phyloP scores from a whole-genome alignment of 2,797 vertebrate genomes.

The Pipistrellus nathusii region DNA sequence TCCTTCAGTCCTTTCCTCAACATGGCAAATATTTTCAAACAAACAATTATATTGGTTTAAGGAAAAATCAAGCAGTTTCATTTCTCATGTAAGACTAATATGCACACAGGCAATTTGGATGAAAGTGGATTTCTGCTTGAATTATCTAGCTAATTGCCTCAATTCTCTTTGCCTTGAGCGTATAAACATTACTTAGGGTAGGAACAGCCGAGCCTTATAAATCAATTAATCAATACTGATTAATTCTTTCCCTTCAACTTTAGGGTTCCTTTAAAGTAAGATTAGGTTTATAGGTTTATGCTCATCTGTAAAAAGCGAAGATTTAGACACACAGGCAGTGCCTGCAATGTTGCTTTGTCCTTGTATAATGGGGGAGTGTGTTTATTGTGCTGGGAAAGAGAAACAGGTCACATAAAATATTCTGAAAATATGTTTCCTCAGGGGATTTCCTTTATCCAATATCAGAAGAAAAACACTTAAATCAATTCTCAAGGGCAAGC shows the following conservation, averaged over 20 bases:
- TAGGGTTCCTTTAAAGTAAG: slow-evolving; percentile 26
- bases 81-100: slow-evolving; percentile 46
- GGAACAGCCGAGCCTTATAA: slow-evolving; percentile 32
- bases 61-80: not conserved
- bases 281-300: not conserved
- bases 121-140: slow-evolving; percentile 42
- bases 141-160: slow-evolving; percentile 43
- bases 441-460: not conserved
- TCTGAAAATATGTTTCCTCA: not conserved
- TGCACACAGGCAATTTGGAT: not conserved
- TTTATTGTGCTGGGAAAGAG: not conserved
- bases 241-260: slow-evolving; percentile 29
- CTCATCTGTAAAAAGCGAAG: slow-evolving; percentile 14
- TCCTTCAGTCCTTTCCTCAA: not conserved
- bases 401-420: slow-evolving; percentile 1
- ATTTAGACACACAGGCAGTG: not conserved
- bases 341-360: not conserved
- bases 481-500: not conserved
- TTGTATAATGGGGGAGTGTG: not conserved
- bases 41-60: not conserved
- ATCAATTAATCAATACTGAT: slow-evolving; percentile 58
- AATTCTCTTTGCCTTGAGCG: slow-evolving; percentile 23
- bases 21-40: not conserved
- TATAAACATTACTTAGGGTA: not conserved
- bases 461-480: not conserved